A percentile compares a stretch with the other conserved stretches of the same genome.
Conservation (phyloP, 2,113 vertebrate genomes). For the Anser brachyrhynchus region DNA sequence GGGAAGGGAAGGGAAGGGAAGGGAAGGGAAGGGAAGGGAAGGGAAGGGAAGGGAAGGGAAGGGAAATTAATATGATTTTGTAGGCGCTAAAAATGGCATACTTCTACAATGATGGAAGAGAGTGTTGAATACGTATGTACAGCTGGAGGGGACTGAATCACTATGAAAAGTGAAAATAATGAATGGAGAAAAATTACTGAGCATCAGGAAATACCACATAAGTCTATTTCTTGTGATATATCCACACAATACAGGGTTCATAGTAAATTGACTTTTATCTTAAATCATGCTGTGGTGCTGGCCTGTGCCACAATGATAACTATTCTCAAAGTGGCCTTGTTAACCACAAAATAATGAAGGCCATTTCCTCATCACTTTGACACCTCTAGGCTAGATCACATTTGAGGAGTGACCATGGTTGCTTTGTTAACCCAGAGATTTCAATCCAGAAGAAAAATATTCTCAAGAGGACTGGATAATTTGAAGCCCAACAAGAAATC, state of each 20-base stretch:
- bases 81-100: neutral
- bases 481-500: neutral
- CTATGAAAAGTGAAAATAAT: neutral
- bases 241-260: neutral
- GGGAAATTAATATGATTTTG: neutral
- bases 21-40: no score
- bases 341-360: neutral
- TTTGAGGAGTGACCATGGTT: neutral
- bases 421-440: neutral
- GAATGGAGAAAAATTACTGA: neutral
- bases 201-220: neutral
- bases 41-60: no score
- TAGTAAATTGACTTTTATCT: neutral
- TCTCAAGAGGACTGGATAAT: neutral
- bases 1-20: no score
- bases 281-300: neutral
- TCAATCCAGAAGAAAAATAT: neutral
- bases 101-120: neutral
- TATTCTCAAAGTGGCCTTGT: neutral
- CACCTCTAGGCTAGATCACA: neutral
- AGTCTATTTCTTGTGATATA: neutral
- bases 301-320: neutral
- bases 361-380: neutral
- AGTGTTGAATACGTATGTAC: neutral
- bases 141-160: neutral